Base-by-base conservation (phyloP, 2,797 vertebrate species). In the Ara ararauna region DNA sequence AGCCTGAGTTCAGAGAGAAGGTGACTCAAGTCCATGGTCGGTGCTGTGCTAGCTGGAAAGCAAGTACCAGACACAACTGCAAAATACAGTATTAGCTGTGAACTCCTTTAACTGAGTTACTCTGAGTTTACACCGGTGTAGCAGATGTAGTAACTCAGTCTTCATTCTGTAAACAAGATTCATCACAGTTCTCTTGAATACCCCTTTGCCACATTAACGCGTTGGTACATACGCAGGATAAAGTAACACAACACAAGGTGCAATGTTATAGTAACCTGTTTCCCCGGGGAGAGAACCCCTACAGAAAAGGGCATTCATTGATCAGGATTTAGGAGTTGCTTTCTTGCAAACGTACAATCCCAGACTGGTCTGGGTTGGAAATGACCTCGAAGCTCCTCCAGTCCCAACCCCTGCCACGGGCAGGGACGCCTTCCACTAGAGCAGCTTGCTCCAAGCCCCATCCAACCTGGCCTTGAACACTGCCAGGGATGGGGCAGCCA, bases 1-100 rank as follows among this genome's bases (percentile, higher is more conserved):
- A 85, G 47, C 58, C 72, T 51, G 40, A 58, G 40, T 85, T 95
- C 47, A 83, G 76, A 89, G 6, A 90, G 34, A 85, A 93, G 71
- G 44, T 48, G 36, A 93, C 47, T 80, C 44, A 9, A 76, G 64
- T 34, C 34, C 38, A 13, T 11, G 17, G 23, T 77, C 50, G 85
- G 40, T 82, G 71, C 61, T 89, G n/a, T 58, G 45, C 29, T 81
- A 77, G 77, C 34, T 82, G 71, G 84, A 66, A 88, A 87, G 45
- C 30, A 45, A 7, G 4, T 11, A 32, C 72, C 19, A 53, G 62
- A 20, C 40, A 80, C 30, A 34, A 23, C 11, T 53, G 38, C 62
- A 90, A 84, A 81, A 78, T 13, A 45, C 44, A 22, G 17, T 34
- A 4, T 53, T 75, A 15, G 42, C 60, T 93, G 58, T 70, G 54